Evolutionary conservation across 1,140 invertebrate genomes (phyloP).

Genomic region (Onthophagus taurus): DNA sequence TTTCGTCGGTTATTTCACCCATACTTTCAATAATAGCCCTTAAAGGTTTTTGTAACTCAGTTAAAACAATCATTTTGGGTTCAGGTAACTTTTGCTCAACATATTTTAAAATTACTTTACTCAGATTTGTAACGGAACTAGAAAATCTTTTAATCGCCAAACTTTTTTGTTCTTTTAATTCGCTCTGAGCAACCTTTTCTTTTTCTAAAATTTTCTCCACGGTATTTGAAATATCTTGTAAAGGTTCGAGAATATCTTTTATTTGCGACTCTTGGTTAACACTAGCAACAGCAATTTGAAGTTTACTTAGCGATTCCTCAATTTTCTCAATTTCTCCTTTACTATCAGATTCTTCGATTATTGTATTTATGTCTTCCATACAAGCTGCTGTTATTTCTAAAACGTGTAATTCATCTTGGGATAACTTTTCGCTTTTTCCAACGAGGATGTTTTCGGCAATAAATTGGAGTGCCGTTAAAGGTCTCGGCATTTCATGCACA

Average conservation of each 20-base stretch:
- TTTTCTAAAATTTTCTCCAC: constrained; percentile 38
- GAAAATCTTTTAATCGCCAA: constrained; percentile 13
- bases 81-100: constrained; percentile 1
- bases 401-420: constrained; percentile 26
- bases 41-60: constrained; percentile 26
- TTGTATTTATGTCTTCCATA: constrained; percentile 15
- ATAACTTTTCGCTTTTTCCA: constrained; percentile 29
- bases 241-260: constrained; percentile 36
- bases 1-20: constrained; percentile 1
- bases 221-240: constrained; percentile 40
- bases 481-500: constrained; percentile 26
- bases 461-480: constrained; percentile 30
- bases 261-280: constrained; percentile 34
- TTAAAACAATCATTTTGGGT: constrained; percentile 14
- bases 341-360: constrained; percentile 22
- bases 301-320: constrained; percentile 18
- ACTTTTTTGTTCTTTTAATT: constrained; percentile 30
- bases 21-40: constrained; percentile 21
- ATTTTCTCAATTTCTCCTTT: constrained; percentile 18
- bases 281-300: constrained; percentile 28
- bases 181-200: constrained; percentile 3
- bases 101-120: constrained; percentile 9
- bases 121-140: constrained; percentile 20
- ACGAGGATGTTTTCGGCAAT: constrained; percentile 28
- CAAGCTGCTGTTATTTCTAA: constrained; percentile 22